These are phyloP conservation scores for Xiphophorus hellerii DNA, from an alignment of 2,113 vertebrate species.

Conservation along the genomic window DNA sequence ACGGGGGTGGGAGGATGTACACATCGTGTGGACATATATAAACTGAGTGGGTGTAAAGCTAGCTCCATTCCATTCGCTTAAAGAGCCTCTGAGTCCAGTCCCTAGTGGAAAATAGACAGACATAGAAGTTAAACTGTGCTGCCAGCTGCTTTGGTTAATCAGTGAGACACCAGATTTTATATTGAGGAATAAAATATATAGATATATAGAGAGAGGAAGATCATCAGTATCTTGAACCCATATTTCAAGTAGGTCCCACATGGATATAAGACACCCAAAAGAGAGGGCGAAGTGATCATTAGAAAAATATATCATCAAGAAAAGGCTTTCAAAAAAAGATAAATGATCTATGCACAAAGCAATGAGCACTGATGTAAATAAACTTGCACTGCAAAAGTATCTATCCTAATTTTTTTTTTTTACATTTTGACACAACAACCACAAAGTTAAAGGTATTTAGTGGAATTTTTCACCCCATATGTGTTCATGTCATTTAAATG, in stretches of 20 bases:
- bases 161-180: background rate
- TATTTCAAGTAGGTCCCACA: background rate
- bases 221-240: background rate
- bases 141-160: background rate
- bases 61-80: background rate
- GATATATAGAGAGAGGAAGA: background rate
- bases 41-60: constrained; percentile 18
- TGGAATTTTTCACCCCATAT: background rate
- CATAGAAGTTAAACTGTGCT: background rate
- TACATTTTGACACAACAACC: no score
- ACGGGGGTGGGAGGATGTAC: background rate
- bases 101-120: constrained; percentile 8
- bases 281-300: background rate
- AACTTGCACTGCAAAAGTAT: background rate
- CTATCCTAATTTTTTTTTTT: background rate
- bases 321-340: background rate
- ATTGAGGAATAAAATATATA: background rate
- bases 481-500: background rate
- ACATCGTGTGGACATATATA: background rate
- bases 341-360: background rate
- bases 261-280: background rate
- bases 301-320: background rate
- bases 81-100: background rate
- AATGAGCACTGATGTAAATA: background rate
- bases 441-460: no score